Conservation (phyloP, 1,140 invertebrate species). For the Euwallacea fornicatus region DNA sequence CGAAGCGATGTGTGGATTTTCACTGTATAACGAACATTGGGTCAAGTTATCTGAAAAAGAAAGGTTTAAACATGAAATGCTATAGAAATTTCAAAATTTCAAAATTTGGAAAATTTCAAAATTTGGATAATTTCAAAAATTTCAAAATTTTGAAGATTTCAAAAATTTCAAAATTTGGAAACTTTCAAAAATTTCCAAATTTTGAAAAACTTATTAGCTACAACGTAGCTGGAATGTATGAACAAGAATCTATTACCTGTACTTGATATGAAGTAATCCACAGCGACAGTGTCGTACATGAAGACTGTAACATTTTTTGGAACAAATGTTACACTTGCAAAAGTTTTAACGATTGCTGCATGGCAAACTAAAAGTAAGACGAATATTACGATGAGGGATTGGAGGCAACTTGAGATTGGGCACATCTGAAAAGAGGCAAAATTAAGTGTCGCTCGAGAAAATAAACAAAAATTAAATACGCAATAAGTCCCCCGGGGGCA, state of each 20-base stretch:
- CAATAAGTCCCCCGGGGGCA: no score
- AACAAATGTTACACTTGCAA: constrained; percentile 29
- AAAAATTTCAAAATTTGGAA: no score
- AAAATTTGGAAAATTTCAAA: no score
- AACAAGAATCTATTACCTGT: constrained; percentile 2
- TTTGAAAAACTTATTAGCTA: no score
- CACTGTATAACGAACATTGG: constrained; percentile 22
- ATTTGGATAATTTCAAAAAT: no score
- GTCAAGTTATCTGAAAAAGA: constrained; percentile 5
- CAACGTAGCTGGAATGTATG: no score
- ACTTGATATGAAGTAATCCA: constrained; percentile 23
- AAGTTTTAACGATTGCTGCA: constrained; percentile 32
- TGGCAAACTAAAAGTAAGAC: constrained; percentile 40
- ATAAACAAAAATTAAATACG: no score
- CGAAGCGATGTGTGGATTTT: constrained; percentile 32
- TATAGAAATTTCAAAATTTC: no score
- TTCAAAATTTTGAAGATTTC: no score
- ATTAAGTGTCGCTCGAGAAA: not conserved
- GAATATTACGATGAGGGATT: constrained; percentile 40
- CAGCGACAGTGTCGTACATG: constrained; percentile 32
- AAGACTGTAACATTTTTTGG: constrained; percentile 35
- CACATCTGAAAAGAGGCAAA: constrained; percentile 41
- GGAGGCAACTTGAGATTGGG: constrained; percentile 40
- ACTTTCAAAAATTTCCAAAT: no score
- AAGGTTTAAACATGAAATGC: not conserved